Evolutionary conservation across 2,888 invertebrate species (phyloP), one percentile per base, ranked within the genome.

Genomic region (Catonia carolina): DNA sequence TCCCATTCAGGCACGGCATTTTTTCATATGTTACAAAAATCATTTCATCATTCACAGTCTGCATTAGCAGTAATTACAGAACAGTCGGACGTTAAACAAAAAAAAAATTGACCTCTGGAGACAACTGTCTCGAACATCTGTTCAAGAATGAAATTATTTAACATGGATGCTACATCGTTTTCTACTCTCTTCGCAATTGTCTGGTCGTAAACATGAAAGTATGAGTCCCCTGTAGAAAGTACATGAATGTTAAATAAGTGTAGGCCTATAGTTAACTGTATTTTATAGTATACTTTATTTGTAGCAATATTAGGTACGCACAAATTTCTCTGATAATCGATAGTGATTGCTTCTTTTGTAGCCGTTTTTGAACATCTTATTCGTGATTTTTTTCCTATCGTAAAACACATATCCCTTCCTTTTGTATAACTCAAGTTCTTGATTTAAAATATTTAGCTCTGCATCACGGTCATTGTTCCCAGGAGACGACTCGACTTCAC

Each of bases 331-430:
- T 27, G 23, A 12, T 27, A 48, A 15, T 48, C 48, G 12, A 48
- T 14, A 48, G 27, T 27, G 31, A 48, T 48, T n/a, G 27, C 48
- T 48, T 48, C 48, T 14, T n/a, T n/a, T n/a, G n/a, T n/a, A n/a
- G n/a, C n/a, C n/a, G n/a, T n/a, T n/a, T n/a, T n/a, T n/a, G n/a
- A n/a, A n/a, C n/a, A n/a, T n/a, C n/a, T n/a, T n/a, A n/a, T n/a
- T n/a, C n/a, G n/a, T n/a, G n/a, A 47, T 12, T 23, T 47, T 47
- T 47, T 47, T 47, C 18, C 47, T 20, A 14, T 20, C 18, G 23
- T 47, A 47, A 18, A 47, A 47, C 14, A 47, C 47, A 22, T 47
- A 20, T 22, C 22, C 47, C 23, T 47, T 48, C 15, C 10, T 10
- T n/a, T 27, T 12, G 31, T 48, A 31, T 27, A 48, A 10, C 31